phyloP scores from a whole-genome alignment of 2,797 vertebrate genomes.

The Etheostoma nigrum region DNA sequence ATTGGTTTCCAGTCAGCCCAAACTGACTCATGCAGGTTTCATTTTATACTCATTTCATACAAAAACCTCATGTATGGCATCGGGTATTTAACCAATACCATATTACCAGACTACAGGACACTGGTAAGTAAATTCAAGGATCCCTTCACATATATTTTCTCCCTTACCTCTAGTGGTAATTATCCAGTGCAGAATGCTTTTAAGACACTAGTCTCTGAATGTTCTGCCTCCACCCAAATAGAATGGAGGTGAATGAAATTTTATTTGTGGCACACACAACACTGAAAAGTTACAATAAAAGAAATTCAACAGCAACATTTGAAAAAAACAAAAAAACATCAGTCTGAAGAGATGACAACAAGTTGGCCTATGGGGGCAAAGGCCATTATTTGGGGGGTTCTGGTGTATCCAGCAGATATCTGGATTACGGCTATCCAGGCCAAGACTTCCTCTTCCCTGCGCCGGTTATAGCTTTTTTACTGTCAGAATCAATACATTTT shows the following conservation, averaged over 20 bases:
- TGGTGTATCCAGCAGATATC: no score
- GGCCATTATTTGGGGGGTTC: no score
- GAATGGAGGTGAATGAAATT: not conserved
- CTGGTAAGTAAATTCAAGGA: slow-evolving; percentile 4
- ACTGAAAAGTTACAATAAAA: no score
- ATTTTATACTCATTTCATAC: slow-evolving; percentile 22
- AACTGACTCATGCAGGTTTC: slow-evolving; percentile 63
- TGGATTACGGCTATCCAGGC: no score
- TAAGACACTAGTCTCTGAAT: not conserved
- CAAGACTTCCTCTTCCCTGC: no score
- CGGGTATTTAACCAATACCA: not conserved
- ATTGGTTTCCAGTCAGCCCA: slow-evolving; percentile 57
- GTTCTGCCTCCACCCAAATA: not conserved
- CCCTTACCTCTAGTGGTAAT: not conserved
- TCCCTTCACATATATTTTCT: not conserved
- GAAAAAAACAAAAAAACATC: no score
- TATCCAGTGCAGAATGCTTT: not conserved
- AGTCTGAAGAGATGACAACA: no score
- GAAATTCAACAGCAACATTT: no score
- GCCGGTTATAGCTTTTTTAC: no score
- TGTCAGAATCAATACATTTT: no score
- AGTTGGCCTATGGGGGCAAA: no score
- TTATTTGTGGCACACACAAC: no score
- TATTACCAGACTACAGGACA: not conserved
- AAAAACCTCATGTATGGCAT: not conserved